These are phyloP conservation scores for Poeciliopsis presidionis DNA, from an alignment of 2,797 vertebrate genomes.

Conservation along the genomic window DNA sequence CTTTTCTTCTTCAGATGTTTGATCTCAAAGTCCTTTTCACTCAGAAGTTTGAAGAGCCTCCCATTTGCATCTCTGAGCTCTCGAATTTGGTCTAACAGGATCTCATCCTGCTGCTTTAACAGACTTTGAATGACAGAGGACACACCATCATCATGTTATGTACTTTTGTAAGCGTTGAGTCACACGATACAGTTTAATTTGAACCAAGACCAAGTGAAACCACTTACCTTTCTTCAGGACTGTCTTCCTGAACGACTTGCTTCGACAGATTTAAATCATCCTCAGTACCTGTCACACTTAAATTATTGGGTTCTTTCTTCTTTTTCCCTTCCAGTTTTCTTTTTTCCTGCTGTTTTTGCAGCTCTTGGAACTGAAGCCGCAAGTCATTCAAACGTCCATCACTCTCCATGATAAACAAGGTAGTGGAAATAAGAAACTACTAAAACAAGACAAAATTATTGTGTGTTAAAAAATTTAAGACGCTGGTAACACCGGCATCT, in stretches of 20 bases:
- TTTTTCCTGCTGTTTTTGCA: conserved; percentile 88
- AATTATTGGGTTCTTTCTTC: conserved; percentile 52
- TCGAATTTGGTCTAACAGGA: conserved; percentile 81
- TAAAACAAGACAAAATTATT: background rate
- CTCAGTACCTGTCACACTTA: background rate
- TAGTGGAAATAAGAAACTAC: background rate
- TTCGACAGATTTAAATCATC: conserved; percentile 73
- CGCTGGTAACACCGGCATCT: background rate
- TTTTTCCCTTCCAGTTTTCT: conserved; percentile 78
- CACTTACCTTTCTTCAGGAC: conserved; percentile 72
- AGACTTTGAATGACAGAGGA: conserved; percentile 64
- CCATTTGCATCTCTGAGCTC: conserved; percentile 89
- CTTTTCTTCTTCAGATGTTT: conserved; percentile 87
- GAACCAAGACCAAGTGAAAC: conserved; percentile 3
- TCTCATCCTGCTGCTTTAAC: conserved; percentile 76
- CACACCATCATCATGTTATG: background rate
- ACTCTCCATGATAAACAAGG: conserved; percentile 78
- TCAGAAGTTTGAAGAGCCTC: conserved; percentile 87
- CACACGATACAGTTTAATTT: background rate
- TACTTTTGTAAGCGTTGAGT: background rate
- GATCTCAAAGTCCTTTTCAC: conserved; percentile 92
- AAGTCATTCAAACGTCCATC: conserved; percentile 71
- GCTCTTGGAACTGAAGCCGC: conserved; percentile 86
- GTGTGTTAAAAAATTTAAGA: background rate
- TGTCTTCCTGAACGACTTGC: conserved; percentile 44